Evolutionary conservation across 2,888 invertebrate species (phyloP).

Genomic region (Quadriops clusia): DNA sequence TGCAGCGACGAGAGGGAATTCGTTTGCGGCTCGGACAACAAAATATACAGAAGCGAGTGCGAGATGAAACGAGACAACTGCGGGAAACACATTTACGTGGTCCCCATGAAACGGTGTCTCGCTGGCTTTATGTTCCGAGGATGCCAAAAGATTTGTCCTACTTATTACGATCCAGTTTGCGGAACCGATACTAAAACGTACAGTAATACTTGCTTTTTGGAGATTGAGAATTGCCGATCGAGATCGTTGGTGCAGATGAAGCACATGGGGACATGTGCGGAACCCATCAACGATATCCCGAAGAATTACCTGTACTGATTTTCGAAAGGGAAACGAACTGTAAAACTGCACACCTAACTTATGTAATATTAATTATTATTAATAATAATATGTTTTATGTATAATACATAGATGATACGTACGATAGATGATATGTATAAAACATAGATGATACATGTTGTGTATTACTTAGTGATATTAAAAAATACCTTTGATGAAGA

Average conservation of each 20-base stretch:
- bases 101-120: constrained; percentile 79
- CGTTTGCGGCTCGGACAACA: constrained; percentile 82
- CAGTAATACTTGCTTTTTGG: constrained; percentile 84
- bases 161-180: constrained; percentile 83
- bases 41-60: constrained; percentile 81
- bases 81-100: constrained; percentile 85
- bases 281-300: constrained; percentile 71
- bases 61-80: constrained; percentile 86
- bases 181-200: constrained; percentile 89
- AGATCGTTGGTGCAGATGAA: constrained; percentile 65
- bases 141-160: constrained; percentile 75
- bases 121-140: constrained; percentile 77
- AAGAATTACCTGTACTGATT: constrained; percentile 74
- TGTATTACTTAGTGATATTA: constrained; percentile 4
- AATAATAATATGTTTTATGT: constrained; percentile 6
- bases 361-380: constrained; percentile 7
- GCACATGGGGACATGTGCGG: constrained; percentile 74
- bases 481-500: too few relatives aligned
- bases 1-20: constrained; percentile 64
- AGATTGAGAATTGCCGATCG: constrained; percentile 82
- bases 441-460: constrained; percentile 1
- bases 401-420: constrained; percentile 4
- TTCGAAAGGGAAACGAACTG: too few relatives aligned
- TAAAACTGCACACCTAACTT: too few relatives aligned
- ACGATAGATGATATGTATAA: not conserved